A percentile compares a stretch with the other conserved stretches of the same genome.
These are phyloP conservation scores for Luehdorfia chinensis DNA, from an alignment of 1,140 invertebrate genomes.

Conservation along the genomic window DNA sequence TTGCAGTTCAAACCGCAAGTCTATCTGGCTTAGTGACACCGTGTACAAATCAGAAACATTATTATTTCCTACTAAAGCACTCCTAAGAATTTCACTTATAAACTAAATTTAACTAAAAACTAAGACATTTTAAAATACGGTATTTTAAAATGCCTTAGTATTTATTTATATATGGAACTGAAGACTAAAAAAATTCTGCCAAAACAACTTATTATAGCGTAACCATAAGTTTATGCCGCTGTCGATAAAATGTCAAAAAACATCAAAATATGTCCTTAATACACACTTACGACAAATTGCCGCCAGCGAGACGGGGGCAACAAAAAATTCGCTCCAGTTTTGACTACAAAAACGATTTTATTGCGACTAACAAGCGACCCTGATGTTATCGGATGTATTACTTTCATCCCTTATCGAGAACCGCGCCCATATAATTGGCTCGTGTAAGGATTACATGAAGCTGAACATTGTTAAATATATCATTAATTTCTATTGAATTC, in stretches of 20 bases:
- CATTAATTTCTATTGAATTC: too few relatives aligned
- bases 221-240: too few relatives aligned
- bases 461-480: too few relatives aligned
- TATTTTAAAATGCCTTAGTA: too few relatives aligned
- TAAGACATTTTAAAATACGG: too few relatives aligned
- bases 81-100: too few relatives aligned
- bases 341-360: constrained; percentile 58
- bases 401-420: constrained; percentile 69
- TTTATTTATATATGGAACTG: too few relatives aligned
- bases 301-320: constrained; percentile 44
- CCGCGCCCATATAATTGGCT: constrained; percentile 59
- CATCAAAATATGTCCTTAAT: constrained; percentile 32
- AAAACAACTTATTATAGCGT: too few relatives aligned
- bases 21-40: background rate
- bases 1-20: background rate
- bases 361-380: constrained; percentile 62
- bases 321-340: constrained; percentile 67
- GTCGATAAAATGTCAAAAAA: too few relatives aligned
- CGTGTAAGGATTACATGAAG: constrained; percentile 41
- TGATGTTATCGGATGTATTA: constrained; percentile 67
- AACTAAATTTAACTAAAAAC: too few relatives aligned
- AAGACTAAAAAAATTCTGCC: too few relatives aligned
- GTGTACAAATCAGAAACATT: background rate
- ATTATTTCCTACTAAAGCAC: too few relatives aligned
- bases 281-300: constrained; percentile 58